These are phyloP conservation scores for Eupeodes latifasciatus DNA, from an alignment of 2,888 invertebrate species.

Conservation along the genomic window DNA sequence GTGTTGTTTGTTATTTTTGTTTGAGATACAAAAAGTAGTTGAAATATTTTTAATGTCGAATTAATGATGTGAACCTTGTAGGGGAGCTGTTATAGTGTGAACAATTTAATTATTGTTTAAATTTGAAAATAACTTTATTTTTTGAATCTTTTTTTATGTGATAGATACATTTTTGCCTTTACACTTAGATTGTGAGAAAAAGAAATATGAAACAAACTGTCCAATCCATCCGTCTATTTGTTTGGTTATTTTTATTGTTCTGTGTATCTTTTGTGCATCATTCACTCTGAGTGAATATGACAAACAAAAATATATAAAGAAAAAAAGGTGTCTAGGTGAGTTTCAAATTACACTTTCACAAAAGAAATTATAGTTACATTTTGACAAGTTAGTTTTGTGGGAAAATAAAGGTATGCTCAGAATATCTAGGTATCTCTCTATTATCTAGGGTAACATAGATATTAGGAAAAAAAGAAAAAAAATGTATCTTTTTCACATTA, in stretches of 20 bases:
- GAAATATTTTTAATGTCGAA: constrained; percentile 34
- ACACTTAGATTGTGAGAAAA: constrained; percentile 38
- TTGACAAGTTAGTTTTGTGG: constrained; percentile 52
- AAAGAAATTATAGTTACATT: constrained; percentile 46
- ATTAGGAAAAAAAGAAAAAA: neutral
- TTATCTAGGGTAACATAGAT: neutral
- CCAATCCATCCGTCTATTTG: neutral
- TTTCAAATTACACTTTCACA: constrained; percentile 48
- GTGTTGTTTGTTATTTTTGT: constrained; percentile 11
- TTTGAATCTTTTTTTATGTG: constrained; percentile 38
- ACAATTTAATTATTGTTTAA: constrained; percentile 63
- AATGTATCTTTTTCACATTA: constrained; percentile 35
- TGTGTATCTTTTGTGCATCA: constrained; percentile 28
- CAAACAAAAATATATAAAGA: neutral
- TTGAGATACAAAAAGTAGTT: constrained; percentile 14
- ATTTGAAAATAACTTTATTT: constrained; percentile 63
- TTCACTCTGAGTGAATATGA: neutral
- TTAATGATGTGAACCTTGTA: constrained; percentile 65
- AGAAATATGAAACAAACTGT: neutral
- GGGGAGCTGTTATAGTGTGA: constrained; percentile 53
- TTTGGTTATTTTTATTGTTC: constrained; percentile 29
- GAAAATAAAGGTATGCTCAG: constrained; percentile 29
- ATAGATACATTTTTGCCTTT: constrained; percentile 10
- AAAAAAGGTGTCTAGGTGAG: constrained; percentile 25
- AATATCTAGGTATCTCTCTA: neutral